Base-by-base conservation (phyloP, 1,140 invertebrate species). In the Ylistrum balloti region DNA sequence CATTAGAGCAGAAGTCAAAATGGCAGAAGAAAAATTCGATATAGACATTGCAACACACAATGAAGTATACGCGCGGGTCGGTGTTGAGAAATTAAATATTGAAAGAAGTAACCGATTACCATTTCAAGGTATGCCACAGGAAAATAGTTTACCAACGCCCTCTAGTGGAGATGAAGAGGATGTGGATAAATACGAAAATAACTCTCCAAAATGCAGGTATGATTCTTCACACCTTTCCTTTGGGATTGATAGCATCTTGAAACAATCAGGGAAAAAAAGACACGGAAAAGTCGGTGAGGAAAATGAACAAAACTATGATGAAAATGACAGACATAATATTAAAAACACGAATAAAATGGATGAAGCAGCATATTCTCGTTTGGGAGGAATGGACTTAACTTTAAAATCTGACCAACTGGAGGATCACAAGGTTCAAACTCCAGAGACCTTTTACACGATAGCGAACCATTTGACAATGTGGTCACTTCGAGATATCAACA, bases 21-120 rank as follows among this genome's bases (percentile, higher is more conserved):
- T 74, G 56, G 56, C 22, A 5, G 56, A 74, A 74, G 56, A 74
- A 74, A 74, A 74, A 74, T 74, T 74, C 56, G 56, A 74, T 74
- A 74, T 74, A 74, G 56, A 74, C 56, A 28, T 28, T 28, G 11
- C 56, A 74, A n/a, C 22, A n/a, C 56, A 74, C 56, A 74, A 74
- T 74, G 56, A 74, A 11, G 22, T 74, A 3, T 74, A 74, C 28
- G 17, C 56, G 56, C 56, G 56, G 56, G 56, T 74, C 56, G 56
- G 56, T 74, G 56, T 74, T 74, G 56, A 74, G 56, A 74, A 74
- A 74, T 74, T 74, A 74, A 74, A 74, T 74, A 74, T 74, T 74
- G 56, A 74, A 74, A 74, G 56, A 74, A 74, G 56, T 28, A 74
- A 74, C 56, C 56, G 56, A 74, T 74, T 74, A 74, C 56, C 56